phyloP scores from a whole-genome alignment of 2,888 invertebrate genomes.

The Drosophila rellima region DNA sequence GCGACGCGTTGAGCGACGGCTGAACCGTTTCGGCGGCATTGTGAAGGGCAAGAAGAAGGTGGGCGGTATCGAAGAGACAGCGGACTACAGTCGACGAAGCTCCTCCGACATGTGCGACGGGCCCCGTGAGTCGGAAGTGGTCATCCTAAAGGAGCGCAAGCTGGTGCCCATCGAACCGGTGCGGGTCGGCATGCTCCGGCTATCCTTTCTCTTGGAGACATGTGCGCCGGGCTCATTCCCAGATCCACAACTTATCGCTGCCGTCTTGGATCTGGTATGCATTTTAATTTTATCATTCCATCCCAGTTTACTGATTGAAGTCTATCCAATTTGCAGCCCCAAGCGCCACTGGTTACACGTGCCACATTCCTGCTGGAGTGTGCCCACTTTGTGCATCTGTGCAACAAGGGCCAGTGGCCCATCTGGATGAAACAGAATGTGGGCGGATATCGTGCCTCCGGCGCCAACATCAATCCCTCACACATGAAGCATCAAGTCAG shows the following conservation, averaged over 20 bases:
- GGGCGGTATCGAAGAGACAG: conserved; percentile 94
- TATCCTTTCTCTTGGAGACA: conserved; percentile 97
- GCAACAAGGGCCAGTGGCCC: conserved; percentile 99
- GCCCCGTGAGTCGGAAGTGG: conserved; percentile 94
- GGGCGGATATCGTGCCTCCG: conserved; percentile 89
- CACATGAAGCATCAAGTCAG: conserved; percentile 86
- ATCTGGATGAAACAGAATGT: conserved; percentile 97
- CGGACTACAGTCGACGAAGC: conserved; percentile 92
- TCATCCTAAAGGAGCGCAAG: conserved; percentile 94
- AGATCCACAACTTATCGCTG: conserved; percentile 97
- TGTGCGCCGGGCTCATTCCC: conserved; percentile 98
- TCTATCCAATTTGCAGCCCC: conserved; percentile 88
- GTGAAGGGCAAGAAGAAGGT: conserved; percentile 95
- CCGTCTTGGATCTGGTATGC: conserved; percentile 95
- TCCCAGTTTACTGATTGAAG: no score
- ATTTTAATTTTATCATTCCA: no score
- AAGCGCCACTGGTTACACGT: conserved; percentile 96
- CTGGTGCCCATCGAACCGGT: conserved; percentile 92
- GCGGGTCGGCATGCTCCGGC: conserved; percentile 94
- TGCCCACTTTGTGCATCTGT: conserved; percentile 98
- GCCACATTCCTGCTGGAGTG: conserved; percentile 97
- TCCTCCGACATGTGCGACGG: conserved; percentile 93
- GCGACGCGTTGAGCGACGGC: conserved; percentile 94
- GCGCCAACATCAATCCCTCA: conserved; percentile 87
- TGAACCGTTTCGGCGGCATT: conserved; percentile 93